Base-by-base conservation (phyloP, 2,888 invertebrate genomes). In the Brenthis hecate region DNA sequence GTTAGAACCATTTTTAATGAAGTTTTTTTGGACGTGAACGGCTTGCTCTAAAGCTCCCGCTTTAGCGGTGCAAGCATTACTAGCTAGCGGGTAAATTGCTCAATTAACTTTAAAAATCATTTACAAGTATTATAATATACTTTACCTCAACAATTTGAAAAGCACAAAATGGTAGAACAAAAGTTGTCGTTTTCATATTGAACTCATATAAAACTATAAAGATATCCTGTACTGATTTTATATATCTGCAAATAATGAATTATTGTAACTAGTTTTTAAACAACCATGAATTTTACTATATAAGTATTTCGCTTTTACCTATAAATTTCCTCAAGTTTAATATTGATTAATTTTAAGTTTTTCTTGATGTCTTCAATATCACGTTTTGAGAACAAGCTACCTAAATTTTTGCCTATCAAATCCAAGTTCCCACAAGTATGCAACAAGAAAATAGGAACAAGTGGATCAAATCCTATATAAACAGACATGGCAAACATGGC, bases 351-450 rank as follows among this genome's bases (percentile, higher is more conserved):
- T 63, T 78, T 84, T 8, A 90, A 77, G 36, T 84, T 76, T 54
- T 77, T 68, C 60, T 77, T 72, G 19, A 80, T 79, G 73, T 83
- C 78, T 54, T 74, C 72, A 2, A 66, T 66, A 55, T 75, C 74
- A 3, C 75, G 66, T 50, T 81, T 73, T 0, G 72, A 62, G 63
- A 87, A 83, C 8, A 85, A 51, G 51, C 74, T 80, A n/a, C 68
- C 69, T 51, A 90, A 79, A 51, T 81, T 79, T n/a, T 68, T 71
- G 50, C 80, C 84, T 0, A 87, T 77, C 14, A 91, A 69, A 28
- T 88, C 82, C 4, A 89, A 72, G 65, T 90, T 89, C 4, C 89
- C 88, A 70, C 89, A 87, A 6, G 79, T 76, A 65, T 91, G 89
- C 43, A 88, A 68, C 73, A 88, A 78, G 70, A 88, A 85, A 76